A percentile compares a stretch with the other conserved stretches of the same genome.
phyloP scores from a whole-genome alignment of 1,140 invertebrate species.

The Drosophila trapezifrons region DNA sequence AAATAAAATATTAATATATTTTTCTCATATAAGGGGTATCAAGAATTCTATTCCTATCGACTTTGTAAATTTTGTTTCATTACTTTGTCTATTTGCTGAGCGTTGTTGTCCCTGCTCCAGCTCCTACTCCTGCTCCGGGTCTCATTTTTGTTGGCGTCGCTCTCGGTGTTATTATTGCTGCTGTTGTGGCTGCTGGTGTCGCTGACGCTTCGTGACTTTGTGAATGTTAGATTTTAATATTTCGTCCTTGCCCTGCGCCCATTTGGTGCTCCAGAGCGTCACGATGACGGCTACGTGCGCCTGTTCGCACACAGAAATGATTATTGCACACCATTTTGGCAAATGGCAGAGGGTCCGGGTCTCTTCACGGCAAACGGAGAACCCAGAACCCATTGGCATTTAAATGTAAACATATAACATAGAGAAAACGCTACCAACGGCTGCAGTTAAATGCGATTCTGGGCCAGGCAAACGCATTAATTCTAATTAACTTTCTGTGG shows the following conservation, averaged over 20 bases:
- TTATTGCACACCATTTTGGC: constrained; percentile 71
- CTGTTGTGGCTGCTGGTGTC: constrained; percentile 43
- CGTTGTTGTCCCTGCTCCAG: constrained; percentile 57
- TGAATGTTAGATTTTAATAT: constrained; percentile 76
- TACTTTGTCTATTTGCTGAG: constrained; percentile 75
- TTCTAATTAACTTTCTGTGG: constrained; percentile 83
- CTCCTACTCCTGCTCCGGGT: constrained; percentile 14
- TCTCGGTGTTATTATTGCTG: constrained; percentile 60
- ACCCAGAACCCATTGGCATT: constrained; percentile 46
- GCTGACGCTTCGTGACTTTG: constrained; percentile 59
- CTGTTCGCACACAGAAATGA: constrained; percentile 69
- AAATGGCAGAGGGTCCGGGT: constrained; percentile 37
- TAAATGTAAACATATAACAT: constrained; percentile 67
- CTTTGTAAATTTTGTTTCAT: constrained; percentile 58
- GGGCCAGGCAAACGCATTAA: constrained; percentile 70
- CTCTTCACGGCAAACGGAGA: neutral
- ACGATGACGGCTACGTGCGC: constrained; percentile 72
- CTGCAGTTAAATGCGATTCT: constrained; percentile 76
- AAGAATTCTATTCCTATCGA: neutral
- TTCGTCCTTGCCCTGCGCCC: constrained; percentile 47
- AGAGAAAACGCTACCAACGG: constrained; percentile 18
- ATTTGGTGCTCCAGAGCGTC: constrained; percentile 55
- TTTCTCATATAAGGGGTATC: constrained; percentile 33
- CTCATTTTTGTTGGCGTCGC: constrained; percentile 26
- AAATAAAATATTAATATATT: too few relatives aligned